Evolutionary conservation across 2,113 vertebrate species (phyloP).

Genomic region (Ictalurus furcatus): DNA sequence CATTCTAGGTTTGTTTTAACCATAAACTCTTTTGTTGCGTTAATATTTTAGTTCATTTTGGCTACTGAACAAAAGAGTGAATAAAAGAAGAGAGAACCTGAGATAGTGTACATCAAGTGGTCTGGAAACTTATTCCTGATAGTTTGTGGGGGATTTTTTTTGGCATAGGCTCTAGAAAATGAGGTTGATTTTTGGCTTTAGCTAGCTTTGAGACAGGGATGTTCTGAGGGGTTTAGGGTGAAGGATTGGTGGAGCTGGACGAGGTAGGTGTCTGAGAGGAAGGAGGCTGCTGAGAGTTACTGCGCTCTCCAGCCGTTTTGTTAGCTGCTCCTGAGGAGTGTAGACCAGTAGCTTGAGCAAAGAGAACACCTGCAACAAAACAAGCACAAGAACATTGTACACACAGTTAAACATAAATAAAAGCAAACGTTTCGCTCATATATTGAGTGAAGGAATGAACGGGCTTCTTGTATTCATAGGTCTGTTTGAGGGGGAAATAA

Average conservation of each 20-base stretch:
- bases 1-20: slow-evolving; percentile 49
- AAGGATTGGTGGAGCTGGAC: slow-evolving; percentile 70
- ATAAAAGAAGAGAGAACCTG: slow-evolving; percentile 72
- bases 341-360: slow-evolving; percentile 83
- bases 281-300: slow-evolving; percentile 60
- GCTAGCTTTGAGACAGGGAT: slow-evolving; percentile 61
- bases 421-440: background rate
- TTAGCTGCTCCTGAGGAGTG: slow-evolving; percentile 71
- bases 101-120: slow-evolving; percentile 78
- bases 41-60: slow-evolving; percentile 60
- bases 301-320: slow-evolving; percentile 66
- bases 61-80: slow-evolving; percentile 72
- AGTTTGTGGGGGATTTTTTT: slow-evolving; percentile 60
- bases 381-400: background rate
- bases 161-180: slow-evolving; percentile 79
- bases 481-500: background rate
- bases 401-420: background rate
- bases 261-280: slow-evolving; percentile 75
- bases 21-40: slow-evolving; percentile 70
- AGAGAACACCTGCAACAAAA: slow-evolving; percentile 83
- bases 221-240: slow-evolving; percentile 70
- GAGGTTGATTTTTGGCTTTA: slow-evolving; percentile 86
- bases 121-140: slow-evolving; percentile 63
- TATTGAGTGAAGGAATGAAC: background rate
- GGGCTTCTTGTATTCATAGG: background rate